Percentiles rank a stretch among this genome's conserved stretches.
Evolutionary conservation across 2,888 invertebrate species (phyloP).

Genomic region (Boloria euphrosyne): DNA sequence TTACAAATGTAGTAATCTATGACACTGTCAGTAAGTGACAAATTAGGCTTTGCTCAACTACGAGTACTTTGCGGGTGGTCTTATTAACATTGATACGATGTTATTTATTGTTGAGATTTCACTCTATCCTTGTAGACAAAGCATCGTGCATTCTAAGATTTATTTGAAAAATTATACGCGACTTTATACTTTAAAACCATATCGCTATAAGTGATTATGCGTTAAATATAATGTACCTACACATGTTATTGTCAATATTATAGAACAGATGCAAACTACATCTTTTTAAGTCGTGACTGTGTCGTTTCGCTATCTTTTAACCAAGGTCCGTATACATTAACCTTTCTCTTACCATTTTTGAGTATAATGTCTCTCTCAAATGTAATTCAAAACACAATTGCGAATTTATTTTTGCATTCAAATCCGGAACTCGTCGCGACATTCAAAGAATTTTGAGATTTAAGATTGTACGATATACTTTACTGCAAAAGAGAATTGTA

Average conservation of each 20-base stretch:
- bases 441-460: background rate
- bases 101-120: slow-evolving; percentile 70
- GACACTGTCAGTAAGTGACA: slow-evolving; percentile 52
- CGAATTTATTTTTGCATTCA: slow-evolving; percentile 7
- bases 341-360: slow-evolving; percentile 62
- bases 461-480: background rate
- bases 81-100: slow-evolving; percentile 49
- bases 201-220: background rate
- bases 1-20: background rate
- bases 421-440: slow-evolving; percentile 3
- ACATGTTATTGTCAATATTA: slow-evolving; percentile 22
- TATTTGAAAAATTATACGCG: background rate
- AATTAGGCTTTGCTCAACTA: slow-evolving; percentile 51
- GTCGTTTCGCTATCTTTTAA: slow-evolving; percentile 46
- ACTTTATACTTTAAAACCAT: background rate
- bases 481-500: too few relatives aligned
- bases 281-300: slow-evolving; percentile 59
- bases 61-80: slow-evolving; percentile 60
- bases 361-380: slow-evolving; percentile 47
- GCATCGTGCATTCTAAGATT: slow-evolving; percentile 13
- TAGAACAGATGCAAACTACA: slow-evolving; percentile 31
- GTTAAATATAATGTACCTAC: background rate
- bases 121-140: slow-evolving; percentile 49
- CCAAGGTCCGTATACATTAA: slow-evolving; percentile 52
- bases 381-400: slow-evolving; percentile 46